phyloP scores from a whole-genome alignment of 2,113 vertebrate species.

The Pygoscelis adeliae region DNA sequence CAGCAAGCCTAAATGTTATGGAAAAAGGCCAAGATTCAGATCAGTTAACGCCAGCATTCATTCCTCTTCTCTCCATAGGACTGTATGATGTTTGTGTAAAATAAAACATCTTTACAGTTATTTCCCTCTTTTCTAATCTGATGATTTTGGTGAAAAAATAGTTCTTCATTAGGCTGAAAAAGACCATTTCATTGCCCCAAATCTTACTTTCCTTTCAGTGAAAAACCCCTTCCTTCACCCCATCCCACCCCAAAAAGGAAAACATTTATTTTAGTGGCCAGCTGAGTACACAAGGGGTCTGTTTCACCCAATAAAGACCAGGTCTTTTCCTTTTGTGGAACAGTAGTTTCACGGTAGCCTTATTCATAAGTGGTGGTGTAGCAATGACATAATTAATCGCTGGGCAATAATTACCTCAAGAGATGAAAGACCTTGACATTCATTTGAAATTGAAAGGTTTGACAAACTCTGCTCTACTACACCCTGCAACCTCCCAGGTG shows the following conservation, averaged over 20 bases:
- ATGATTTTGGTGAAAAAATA: neutral
- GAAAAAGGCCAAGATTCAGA: neutral
- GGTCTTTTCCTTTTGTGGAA: neutral
- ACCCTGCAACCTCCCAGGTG: neutral
- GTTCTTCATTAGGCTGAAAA: neutral
- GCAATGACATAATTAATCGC: neutral
- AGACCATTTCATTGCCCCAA: neutral
- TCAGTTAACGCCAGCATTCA: neutral
- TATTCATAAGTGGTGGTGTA: neutral
- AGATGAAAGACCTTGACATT: neutral
- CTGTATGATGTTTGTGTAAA: neutral
- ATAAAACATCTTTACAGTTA: neutral
- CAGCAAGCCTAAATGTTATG: neutral
- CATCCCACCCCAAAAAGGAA: rapidly evolving
- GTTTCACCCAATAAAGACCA: neutral
- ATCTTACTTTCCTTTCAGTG: neutral
- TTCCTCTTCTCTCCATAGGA: neutral
- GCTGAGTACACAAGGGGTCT: neutral
- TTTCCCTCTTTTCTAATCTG: neutral
- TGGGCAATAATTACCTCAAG: neutral
- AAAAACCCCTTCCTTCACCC: neutral
- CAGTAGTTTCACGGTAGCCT: neutral
- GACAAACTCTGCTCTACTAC: neutral
- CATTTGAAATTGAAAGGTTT: neutral
- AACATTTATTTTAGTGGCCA: neutral